A percentile compares a stretch with the other conserved stretches of the same genome.
These are phyloP conservation scores for Baronia brevicornis DNA, from an alignment of 2,888 invertebrate species.

Conservation along the genomic window DNA sequence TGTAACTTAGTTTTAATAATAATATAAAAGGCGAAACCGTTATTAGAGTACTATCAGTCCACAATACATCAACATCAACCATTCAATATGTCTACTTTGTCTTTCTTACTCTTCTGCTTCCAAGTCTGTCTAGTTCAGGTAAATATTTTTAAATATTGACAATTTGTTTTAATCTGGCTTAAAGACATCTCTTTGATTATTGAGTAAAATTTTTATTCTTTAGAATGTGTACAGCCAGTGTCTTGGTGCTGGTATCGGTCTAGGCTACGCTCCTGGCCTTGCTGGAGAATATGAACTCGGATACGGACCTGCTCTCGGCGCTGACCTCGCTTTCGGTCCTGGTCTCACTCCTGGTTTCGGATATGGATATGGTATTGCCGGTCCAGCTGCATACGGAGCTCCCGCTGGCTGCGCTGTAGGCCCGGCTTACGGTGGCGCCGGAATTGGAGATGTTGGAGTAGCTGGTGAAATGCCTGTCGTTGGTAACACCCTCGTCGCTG, in stretches of 20 bases:
- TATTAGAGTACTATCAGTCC: too few species aligned
- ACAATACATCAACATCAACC: too few species aligned
- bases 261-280: not conserved
- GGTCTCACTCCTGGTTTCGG: slow-evolving; percentile 15
- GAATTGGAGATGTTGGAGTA: slow-evolving; percentile 26
- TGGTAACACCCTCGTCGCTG: slow-evolving; percentile 29
- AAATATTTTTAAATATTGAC: too few species aligned
- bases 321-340: slow-evolving; percentile 9
- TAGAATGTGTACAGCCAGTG: slow-evolving; percentile 4
- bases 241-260: not conserved
- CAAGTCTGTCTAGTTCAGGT: slow-evolving; percentile 34
- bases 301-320: slow-evolving; percentile 1
- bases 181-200: too few species aligned
- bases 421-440: slow-evolving; percentile 27
- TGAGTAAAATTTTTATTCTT: too few species aligned
- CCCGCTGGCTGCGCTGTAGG: slow-evolving; percentile 10
- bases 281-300: slow-evolving; percentile 1
- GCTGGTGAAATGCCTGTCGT: slow-evolving; percentile 28
- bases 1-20: too few species aligned
- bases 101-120: slow-evolving; percentile 26
- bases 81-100: slow-evolving; percentile 24
- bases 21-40: too few species aligned
- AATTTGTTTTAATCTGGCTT: too few species aligned
- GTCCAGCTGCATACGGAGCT: slow-evolving; percentile 7
- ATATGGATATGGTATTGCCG: slow-evolving; percentile 12